Evolutionary conservation across 30 jellyfish, hydroid and myxozoan species (phyloP).

Genomic region (Clytia hemisphaerica): DNA sequence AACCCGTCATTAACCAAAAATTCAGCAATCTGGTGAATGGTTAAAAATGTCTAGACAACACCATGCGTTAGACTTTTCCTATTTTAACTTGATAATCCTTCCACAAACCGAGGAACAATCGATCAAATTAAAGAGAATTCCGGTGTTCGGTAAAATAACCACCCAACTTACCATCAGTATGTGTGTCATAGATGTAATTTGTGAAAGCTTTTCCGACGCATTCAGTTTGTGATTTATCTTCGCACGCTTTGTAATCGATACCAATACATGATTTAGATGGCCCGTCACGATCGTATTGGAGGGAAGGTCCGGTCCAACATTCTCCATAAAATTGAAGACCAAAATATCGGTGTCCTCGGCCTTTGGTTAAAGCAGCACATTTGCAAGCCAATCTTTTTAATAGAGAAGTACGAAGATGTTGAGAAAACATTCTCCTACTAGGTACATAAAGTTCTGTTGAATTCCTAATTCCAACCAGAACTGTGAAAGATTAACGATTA

Average conservation of each 20-base stretch:
- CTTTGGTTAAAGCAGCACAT: constrained; percentile 63
- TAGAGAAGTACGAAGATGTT: neutral
- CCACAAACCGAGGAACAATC: too few species aligned
- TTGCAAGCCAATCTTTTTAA: constrained; percentile 72
- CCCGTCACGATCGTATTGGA: constrained; percentile 64
- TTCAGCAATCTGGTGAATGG: too few species aligned
- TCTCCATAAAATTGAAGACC: constrained; percentile 96
- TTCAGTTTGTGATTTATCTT: constrained; percentile 49
- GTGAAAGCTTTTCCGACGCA: constrained; percentile 84
- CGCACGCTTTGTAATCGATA: constrained; percentile 63
- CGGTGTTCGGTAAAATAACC: constrained; percentile 2
- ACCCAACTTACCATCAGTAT: neutral
- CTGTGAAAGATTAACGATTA: too few species aligned
- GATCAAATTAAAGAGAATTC: neutral
- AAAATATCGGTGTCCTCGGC: constrained; percentile 45
- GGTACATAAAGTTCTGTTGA: too few species aligned
- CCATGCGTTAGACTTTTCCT: too few species aligned
- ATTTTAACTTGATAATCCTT: too few species aligned
- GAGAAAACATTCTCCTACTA: too few species aligned
- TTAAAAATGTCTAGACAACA: too few species aligned
- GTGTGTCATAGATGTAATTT: constrained; percentile 55
- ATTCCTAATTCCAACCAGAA: too few species aligned
- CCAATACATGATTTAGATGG: constrained; percentile 67
- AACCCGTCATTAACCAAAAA: too few species aligned
- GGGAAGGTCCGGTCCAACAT: constrained; percentile 91